Evolutionary conservation across 2,888 invertebrate genomes (phyloP), one percentile per base, ranked within the genome.

Genomic region (Dasysyrphus albostriatus): DNA sequence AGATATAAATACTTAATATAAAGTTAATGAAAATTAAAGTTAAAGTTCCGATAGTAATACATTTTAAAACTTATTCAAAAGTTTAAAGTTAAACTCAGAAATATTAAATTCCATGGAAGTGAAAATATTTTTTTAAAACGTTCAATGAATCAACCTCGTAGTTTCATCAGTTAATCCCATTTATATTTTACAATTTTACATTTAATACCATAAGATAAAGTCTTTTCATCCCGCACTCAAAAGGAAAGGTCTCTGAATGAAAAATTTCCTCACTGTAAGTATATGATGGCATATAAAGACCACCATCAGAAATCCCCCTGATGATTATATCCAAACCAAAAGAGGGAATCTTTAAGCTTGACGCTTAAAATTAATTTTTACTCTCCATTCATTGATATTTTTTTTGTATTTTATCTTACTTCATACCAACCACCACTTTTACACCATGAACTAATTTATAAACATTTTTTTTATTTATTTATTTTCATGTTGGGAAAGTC

Each of bases 331-430:
- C 44, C 61, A 24, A 29, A 9, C 59, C 74, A 58, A 49, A 44
- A 32, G 19, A 37, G 58, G 32, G 39, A 79, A 72, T 72, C 63
- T 79, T 75, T 75, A 65, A 75, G 65, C 63, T 75, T 58, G 29
- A 29, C 58, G 70, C 54, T 75, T 83, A 59, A 83, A 83, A 83
- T 79, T 75, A 79, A 83, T 83, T 79, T 79, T 70, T 75, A 70
- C 83, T 79, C 39, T 56, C 44, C 61, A 65, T 61, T 70, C 73
- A 42, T 49, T 37, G 29, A 67, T 37, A 34, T 58, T 10, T 29
- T 14, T 39, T 47, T 49, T 59, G 49, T 16, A 14, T 4, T 56
- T 2, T 42, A 9, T 29, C 24, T 61, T 42, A 24, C 29, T 63
- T 59, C 37, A 37, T n/a, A 54, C 6, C 24, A 2, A 24, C 24